A percentile compares a stretch with the other conserved stretches of the same genome.
phyloP scores from a whole-genome alignment of 35 echinoderm and acorn worm genomes.

The Anneissia japonica region DNA sequence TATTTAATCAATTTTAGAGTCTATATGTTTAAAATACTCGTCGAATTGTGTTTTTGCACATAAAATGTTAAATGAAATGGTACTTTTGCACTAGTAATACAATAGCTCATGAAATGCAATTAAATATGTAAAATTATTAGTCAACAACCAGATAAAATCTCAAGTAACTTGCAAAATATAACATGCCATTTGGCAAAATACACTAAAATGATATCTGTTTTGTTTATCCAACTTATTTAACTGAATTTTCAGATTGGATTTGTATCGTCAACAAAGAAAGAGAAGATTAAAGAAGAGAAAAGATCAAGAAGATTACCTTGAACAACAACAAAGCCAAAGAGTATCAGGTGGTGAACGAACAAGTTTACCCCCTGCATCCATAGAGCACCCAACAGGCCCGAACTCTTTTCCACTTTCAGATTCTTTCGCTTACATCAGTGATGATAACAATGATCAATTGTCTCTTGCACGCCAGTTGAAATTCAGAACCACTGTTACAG shows the following conservation, averaged over 20 bases:
- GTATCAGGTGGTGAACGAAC: neutral
- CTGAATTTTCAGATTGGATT: neutral
- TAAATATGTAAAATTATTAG: too few relatives aligned
- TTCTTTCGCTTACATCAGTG: neutral
- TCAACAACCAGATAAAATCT: too few relatives aligned
- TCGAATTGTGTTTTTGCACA: too few relatives aligned
- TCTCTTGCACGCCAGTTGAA: neutral
- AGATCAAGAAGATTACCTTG: conserved; percentile 71
- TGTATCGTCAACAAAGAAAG: neutral
- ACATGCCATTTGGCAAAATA: too few relatives aligned
- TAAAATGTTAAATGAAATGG: too few relatives aligned
- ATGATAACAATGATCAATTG: neutral
- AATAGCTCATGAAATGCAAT: too few relatives aligned
- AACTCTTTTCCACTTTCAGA: neutral
- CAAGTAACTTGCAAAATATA: too few relatives aligned
- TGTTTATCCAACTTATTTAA: neutral
- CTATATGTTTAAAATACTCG: too few relatives aligned
- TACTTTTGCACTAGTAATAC: too few relatives aligned
- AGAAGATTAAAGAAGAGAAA: conserved; percentile 34
- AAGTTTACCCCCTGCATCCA: neutral
- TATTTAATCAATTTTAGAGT: too few relatives aligned
- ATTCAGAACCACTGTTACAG: neutral
- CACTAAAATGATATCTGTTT: too few relatives aligned
- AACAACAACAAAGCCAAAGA: conserved; percentile 26
- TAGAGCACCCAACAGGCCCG: neutral